Conservation (phyloP, 2,888 invertebrate species). For the Antheraea assamensis region DNA sequence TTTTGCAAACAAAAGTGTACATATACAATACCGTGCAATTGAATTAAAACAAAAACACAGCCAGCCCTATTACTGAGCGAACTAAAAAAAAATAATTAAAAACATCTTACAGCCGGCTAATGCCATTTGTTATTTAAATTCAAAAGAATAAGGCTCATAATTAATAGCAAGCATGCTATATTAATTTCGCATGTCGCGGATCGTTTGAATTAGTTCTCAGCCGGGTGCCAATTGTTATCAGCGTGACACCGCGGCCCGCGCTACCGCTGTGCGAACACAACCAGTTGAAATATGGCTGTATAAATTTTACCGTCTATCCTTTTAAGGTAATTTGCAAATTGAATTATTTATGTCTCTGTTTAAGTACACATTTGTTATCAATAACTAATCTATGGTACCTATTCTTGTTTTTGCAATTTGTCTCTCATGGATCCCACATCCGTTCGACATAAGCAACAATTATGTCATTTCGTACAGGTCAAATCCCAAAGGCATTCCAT, state of each 20-base stretch:
- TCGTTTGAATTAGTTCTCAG: slow-evolving; percentile 51
- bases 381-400: no score
- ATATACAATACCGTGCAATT: background rate
- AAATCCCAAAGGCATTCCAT: no score
- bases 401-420: no score
- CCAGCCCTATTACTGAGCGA: background rate
- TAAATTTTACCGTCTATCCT: background rate
- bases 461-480: no score
- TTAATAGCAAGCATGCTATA: background rate
- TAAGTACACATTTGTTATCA: no score
- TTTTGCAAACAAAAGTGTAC: no score
- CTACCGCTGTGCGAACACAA: slow-evolving; percentile 31
- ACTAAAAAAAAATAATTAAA: background rate
- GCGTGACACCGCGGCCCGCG: slow-evolving; percentile 34
- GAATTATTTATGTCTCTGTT: background rate
- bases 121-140: slow-evolving; percentile 10
- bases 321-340: background rate
- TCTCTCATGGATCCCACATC: no score
- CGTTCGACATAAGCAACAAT: no score
- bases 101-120: background rate
- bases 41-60: background rate
- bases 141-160: background rate
- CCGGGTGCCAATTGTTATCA: slow-evolving; percentile 46
- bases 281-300: background rate
- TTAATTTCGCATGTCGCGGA: slow-evolving; percentile 31